Evolutionary conservation across 2,888 invertebrate genomes (phyloP), one percentile per base, ranked within the genome.

Genomic region (Agonopterix heracliana): DNA sequence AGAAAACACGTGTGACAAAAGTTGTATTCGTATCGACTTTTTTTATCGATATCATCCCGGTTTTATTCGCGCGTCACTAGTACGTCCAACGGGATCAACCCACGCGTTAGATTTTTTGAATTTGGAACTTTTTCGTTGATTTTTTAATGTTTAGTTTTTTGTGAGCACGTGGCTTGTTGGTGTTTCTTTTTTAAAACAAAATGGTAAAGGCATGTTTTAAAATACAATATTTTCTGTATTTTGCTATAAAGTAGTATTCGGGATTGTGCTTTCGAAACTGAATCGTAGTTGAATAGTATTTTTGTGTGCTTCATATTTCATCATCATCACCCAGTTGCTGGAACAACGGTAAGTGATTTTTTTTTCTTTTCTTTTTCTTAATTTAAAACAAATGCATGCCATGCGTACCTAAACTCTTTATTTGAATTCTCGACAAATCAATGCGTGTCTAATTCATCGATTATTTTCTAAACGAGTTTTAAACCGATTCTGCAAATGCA

Each of bases 161-260:
- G 54, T 55, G 61, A 57, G 50, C 67, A 66, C 59, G 66, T 59
- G 55, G 61, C 58, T 51, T 51, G 36, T 54, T 44, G 53, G 52
- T 54, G 56, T 59, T 45, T 46, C 14, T 47, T 35, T 48, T 54
- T 61, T 50, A 56, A 51, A 55, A 63, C 65, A 76, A 73, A 63
- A 80, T 81, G 80, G 55, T 74, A 65, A 61, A 69, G 63, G 66
- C 63, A 57, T 59, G 54, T 49, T 61, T 51, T 53, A 61, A 64
- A 53, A 71, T 68, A 71, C 74, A 77, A 54, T 58, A 78, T 72
- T 76, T 71, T 55, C 54, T 77, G 64, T 74, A 81, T 68, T 81
- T 79, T 44, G 59, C 80, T 49, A 81, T 81, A 66, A 79, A 81
- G 64, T 79, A 80, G 70, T 45, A 26, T 26, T 26, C 41, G 40